Evolutionary conservation across 2,113 vertebrate species (phyloP).

Genomic region (Pionites leucogaster): DNA sequence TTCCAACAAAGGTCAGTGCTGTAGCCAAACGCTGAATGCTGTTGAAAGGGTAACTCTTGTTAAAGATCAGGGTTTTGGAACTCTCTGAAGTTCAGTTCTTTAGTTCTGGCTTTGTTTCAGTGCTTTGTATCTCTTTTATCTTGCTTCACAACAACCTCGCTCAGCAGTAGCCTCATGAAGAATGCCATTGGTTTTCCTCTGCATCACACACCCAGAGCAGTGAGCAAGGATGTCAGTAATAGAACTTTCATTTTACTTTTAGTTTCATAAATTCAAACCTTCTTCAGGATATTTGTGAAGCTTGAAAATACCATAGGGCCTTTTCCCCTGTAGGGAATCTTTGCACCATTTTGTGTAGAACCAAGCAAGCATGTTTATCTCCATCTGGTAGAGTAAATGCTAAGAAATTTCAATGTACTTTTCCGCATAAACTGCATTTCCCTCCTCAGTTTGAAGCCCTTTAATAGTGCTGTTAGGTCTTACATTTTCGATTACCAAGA

Average conservation of each 20-base stretch:
- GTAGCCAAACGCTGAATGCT: not conserved
- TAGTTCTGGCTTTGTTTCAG: not conserved
- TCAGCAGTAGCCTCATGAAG: not conserved
- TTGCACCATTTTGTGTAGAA: not conserved
- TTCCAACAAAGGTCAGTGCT: conserved; percentile 94
- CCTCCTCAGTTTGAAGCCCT: not conserved
- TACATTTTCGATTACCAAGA: not conserved
- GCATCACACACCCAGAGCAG: not conserved
- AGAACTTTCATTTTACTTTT: not conserved
- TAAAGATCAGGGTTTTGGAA: not conserved
- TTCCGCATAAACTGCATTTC: not conserved
- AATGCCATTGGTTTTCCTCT: not conserved
- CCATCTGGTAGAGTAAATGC: not conserved
- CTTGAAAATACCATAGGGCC: not conserved
- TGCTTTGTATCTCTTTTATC: not conserved
- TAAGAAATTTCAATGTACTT: not conserved
- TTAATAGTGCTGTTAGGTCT: not conserved
- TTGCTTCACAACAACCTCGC: not conserved
- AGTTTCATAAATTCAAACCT: not conserved
- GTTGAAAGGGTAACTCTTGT: not conserved
- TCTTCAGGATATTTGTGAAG: not conserved
- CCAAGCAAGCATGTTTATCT: not conserved
- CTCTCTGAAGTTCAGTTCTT: not conserved
- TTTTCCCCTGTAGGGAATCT: not conserved
- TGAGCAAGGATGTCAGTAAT: not conserved